Percentiles rank a stretch among this genome's conserved stretches.
Conservation (phyloP, 2,113 vertebrate genomes). For the Ia io region DNA sequence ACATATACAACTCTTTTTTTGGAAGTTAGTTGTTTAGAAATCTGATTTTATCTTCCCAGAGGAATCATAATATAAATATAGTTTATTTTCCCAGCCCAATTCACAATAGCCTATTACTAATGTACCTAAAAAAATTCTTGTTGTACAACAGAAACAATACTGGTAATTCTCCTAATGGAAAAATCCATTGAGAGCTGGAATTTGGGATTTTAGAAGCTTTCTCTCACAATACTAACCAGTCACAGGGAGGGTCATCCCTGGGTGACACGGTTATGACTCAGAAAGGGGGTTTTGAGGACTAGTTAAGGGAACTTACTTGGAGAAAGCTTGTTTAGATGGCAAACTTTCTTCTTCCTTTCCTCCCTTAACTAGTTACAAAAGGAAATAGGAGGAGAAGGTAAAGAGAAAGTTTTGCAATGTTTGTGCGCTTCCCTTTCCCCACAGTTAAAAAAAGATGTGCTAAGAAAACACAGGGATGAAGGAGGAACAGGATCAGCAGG, state of each 20-base stretch:
- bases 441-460: background rate
- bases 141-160: background rate
- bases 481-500: background rate
- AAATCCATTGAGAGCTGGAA: background rate
- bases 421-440: background rate
- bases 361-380: background rate
- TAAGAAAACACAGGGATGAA: background rate
- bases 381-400: background rate
- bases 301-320: background rate
- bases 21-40: conserved; percentile 10
- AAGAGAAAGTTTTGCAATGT: background rate
- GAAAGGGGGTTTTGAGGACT: background rate
- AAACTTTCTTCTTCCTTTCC: background rate
- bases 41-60: background rate
- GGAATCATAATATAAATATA: background rate
- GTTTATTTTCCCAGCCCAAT: background rate
- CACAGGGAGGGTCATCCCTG: background rate
- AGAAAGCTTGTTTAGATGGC: background rate
- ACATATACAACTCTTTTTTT: background rate
- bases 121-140: background rate
- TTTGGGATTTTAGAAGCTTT: background rate
- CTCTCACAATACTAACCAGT: background rate
- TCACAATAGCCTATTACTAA: background rate
- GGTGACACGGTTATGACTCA: background rate
- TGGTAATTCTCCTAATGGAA: background rate